Evolutionary conservation across 2,888 invertebrate genomes (phyloP).

Genomic region (Doris montereyensis): DNA sequence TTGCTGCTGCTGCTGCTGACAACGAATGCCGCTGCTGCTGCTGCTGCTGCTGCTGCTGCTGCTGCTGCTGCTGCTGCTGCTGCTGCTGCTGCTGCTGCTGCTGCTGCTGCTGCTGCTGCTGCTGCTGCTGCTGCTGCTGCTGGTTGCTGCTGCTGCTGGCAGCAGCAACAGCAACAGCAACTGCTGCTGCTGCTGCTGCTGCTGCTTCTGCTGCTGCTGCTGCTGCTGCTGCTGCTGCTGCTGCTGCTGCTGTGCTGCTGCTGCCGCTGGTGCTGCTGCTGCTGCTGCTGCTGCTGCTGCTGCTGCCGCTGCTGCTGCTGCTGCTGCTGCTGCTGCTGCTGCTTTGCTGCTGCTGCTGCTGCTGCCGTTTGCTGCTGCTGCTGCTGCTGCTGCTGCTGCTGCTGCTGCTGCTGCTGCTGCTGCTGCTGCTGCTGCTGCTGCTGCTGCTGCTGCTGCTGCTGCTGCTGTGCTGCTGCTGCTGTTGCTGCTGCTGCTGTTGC

Average conservation of each 20-base stretch:
- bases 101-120: slow-evolving; percentile 13
- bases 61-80: slow-evolving; percentile 6
- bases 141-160: no score
- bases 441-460: neutral
- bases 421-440: slow-evolving; percentile 7
- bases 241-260: no score
- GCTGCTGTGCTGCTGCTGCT: no score
- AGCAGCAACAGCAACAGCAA: neutral
- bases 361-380: neutral
- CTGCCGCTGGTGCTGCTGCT: no score
- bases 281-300: neutral
- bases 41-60: neutral
- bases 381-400: neutral
- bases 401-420: neutral
- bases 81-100: slow-evolving; percentile 25
- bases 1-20: slow-evolving; percentile 13
- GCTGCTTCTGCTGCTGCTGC: no score
- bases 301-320: neutral
- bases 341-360: neutral
- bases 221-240: neutral
- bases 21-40: no score
- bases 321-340: neutral
- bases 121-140: slow-evolving; percentile 20
- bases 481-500: neutral
- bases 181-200: no score